These are phyloP conservation scores for Penaeus chinensis DNA, from an alignment of 1,140 invertebrate genomes.

Conservation along the genomic window DNA sequence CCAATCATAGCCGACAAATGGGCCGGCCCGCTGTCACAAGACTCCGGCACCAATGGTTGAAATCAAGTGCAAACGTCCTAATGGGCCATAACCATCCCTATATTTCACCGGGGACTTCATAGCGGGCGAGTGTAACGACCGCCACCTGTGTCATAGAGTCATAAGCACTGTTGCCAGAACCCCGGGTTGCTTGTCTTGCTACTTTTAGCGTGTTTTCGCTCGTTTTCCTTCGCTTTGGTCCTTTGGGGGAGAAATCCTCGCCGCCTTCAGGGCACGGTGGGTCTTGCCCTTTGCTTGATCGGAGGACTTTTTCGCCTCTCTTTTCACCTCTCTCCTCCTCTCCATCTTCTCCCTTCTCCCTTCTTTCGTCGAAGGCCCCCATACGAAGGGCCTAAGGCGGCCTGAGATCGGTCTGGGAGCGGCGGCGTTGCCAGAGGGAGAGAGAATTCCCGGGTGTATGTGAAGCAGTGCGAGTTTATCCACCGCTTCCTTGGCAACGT, in stretches of 20 bases:
- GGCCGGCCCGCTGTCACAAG: slow-evolving; percentile 6
- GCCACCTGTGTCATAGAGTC: slow-evolving; percentile 36
- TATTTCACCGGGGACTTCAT: slow-evolving; percentile 37
- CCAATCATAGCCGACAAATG: slow-evolving; percentile 22
- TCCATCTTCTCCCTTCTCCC: not conserved
- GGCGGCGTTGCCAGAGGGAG: too few relatives aligned
- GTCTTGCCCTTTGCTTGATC: too few relatives aligned
- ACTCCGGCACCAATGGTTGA: slow-evolving; percentile 10
- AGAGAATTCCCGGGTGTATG: too few relatives aligned
- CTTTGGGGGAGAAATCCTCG: too few relatives aligned
- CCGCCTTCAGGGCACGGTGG: too few relatives aligned
- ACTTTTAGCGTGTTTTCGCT: not conserved
- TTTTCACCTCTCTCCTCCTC: not conserved
- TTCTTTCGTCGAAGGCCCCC: too few relatives aligned
- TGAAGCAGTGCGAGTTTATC: too few relatives aligned
- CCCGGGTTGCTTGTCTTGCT: not conserved
- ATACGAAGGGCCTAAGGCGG: too few relatives aligned
- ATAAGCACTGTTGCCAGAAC: slow-evolving; percentile 16
- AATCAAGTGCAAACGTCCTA: slow-evolving; percentile 40
- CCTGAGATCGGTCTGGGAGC: too few relatives aligned
- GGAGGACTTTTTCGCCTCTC: not conserved
- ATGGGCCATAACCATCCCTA: slow-evolving; percentile 31
- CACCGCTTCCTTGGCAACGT: too few relatives aligned
- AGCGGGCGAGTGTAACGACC: slow-evolving; percentile 20
- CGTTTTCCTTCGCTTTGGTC: too few relatives aligned